Base-by-base conservation (phyloP, 2,888 invertebrate genomes). In the Trichogramma dendrolimi region DNA sequence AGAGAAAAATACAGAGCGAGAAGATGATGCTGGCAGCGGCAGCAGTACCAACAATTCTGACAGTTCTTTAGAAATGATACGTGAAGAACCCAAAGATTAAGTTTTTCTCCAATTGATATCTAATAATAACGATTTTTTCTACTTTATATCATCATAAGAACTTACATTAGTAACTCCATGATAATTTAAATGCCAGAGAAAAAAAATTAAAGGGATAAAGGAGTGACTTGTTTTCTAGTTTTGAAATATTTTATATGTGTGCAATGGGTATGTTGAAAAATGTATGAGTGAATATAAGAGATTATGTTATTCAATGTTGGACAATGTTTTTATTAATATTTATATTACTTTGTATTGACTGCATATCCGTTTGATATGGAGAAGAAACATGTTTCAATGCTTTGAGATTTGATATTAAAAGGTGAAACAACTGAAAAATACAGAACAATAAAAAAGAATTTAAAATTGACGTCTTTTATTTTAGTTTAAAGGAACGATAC, bases 1-100 rank as follows among this genome's bases (percentile, higher is more conserved):
- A 67, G 78, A 73, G 59, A 79, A 79, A 67, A 59, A 72, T 38
- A 70, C 65, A 7, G 79, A 79, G 67, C 69, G 75, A 67, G 79
- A 79, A 68, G 79, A 79, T 62, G 80, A 79, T 65, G 78, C 79
- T 60, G 79, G 79, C 49, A 78, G 77, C 62, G 80, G 80, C 54
- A 79, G 79, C 65, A 80, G 79, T 62, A 77, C 79, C 59, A 80
- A 80, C 68, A 80, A 80, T 70, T 80, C 80, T 41, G 80, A 81
- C 67, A 80, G 80, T 69, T 80, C 80, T 41, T 71, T 81, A 67
- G 80, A 81, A 75, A 80, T 80, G 79, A 80, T 80, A 60, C 73
- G 79, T 60, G 80, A 80, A 68, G 78, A 78, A 71, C 73, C 77
- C 44, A 78, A 78, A 71, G 72, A 74, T 66, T 73, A 62, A 70